Base-by-base conservation (phyloP, 2,888 invertebrate species). In the Ferrisia virgata region DNA sequence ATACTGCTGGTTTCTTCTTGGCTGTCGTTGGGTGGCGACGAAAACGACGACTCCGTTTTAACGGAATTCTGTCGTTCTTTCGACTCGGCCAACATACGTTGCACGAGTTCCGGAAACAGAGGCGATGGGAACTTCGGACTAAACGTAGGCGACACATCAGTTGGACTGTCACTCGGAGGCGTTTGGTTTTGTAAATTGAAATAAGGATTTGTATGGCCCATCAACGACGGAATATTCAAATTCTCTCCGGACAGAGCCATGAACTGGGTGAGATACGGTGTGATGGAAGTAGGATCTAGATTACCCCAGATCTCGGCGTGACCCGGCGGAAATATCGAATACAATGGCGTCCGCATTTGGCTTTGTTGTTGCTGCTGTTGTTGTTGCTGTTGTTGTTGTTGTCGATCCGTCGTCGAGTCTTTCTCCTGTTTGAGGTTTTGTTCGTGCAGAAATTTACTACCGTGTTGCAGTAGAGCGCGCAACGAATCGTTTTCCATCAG, bases 91-190 rank as follows among this genome's bases (percentile, higher is more conserved):
- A 91, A 90, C 87, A 92, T 89, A 86, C 90, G 89, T 86, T 91
- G 90, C 88, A 91, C 89, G 83, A 91, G 89, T 86, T 92, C 92
- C 25, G 91, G 91, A 86, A 91, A 88, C 84, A 85, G 28, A 39
- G 82, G 85, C 28, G 79, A 76, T 85, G 82, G 85, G 43, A 81
- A 85, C 28, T 84, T 84, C 8, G 82, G 86, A 81, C 85, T 86
- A 85, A 85, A 87, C 87, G 85, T 86, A 86, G 86, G 86, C 85
- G 86, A 86, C 80, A 31, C 85, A 31, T 85, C 85, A 78, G 85
- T 85, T 39, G 78, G 84, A 39, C 47, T 36, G 8, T 84, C 36
- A 39, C 83, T 84, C 22, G 86, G 85, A n/a, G 85, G 85, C 0
- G 79, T 79, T 47, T 88, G 53, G 88, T 89, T 58, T 90, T 88